A percentile compares a stretch with the other conserved stretches of the same genome.
phyloP scores from a whole-genome alignment of 1,140 invertebrate species.

The Bombyx mandarina region DNA sequence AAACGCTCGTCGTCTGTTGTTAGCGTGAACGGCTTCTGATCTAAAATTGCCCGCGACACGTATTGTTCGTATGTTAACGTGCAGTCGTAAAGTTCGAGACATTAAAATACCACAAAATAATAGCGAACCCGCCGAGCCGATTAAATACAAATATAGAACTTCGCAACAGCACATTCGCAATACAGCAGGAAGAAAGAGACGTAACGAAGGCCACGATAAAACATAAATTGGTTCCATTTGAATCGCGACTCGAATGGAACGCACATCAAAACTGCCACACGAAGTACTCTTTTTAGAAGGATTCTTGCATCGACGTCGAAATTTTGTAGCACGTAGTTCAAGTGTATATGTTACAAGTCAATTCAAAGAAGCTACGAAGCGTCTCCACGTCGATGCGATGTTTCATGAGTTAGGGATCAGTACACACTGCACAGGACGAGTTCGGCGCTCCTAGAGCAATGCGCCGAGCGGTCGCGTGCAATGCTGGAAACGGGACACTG shows the following conservation, averaged over 20 bases:
- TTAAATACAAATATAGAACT: constrained; percentile 6
- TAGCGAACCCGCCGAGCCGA: background rate
- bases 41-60: too few species aligned
- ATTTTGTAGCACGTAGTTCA: background rate
- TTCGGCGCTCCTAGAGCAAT: too few species aligned
- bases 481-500: background rate
- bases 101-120: too few species aligned
- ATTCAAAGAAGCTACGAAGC: background rate
- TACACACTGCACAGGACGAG: constrained; percentile 11
- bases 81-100: too few species aligned
- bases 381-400: constrained; percentile 3
- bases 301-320: constrained; percentile 6
- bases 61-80: too few species aligned
- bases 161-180: constrained; percentile 42
- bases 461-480: background rate
- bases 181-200: constrained; percentile 1
- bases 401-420: constrained; percentile 4
- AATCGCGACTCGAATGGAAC: constrained; percentile 2
- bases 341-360: background rate
- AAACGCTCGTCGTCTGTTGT: too few species aligned
- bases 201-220: constrained; percentile 1
- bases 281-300: background rate
- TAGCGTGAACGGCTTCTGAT: too few species aligned
- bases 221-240: constrained; percentile 3
- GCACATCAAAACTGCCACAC: constrained; percentile 5